phyloP scores from a whole-genome alignment of 2,113 vertebrate species.

The Spizaetus ornatus region DNA sequence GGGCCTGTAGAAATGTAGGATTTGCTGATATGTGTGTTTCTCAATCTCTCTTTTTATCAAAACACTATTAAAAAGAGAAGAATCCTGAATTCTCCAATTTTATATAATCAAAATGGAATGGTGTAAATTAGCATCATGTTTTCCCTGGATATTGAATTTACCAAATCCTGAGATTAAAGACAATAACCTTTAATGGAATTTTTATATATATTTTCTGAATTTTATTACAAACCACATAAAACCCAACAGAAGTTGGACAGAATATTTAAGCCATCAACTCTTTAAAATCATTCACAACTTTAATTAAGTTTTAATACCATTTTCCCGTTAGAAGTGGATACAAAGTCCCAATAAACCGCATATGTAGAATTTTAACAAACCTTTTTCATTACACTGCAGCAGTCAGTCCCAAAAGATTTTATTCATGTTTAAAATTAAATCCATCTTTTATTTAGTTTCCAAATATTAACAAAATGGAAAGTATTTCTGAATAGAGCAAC shows the following conservation, averaged over 20 bases:
- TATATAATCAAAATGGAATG: neutral
- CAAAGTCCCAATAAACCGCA: neutral
- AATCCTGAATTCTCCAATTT: neutral
- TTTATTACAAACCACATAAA: neutral
- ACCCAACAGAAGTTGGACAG: rapidly evolving
- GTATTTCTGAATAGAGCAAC: neutral
- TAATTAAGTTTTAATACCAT: neutral
- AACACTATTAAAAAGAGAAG: neutral
- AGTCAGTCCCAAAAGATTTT: neutral
- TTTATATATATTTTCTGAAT: neutral
- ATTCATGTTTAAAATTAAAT: neutral
- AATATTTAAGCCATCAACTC: neutral
- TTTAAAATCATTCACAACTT: neutral
- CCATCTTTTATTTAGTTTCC: neutral
- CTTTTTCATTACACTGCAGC: neutral
- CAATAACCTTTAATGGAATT: neutral
- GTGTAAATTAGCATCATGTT: neutral
- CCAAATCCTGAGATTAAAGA: neutral
- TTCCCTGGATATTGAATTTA: neutral
- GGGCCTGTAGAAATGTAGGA: neutral
- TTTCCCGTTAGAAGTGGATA: neutral
- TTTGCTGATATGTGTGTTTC: neutral
- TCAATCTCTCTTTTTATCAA: neutral
- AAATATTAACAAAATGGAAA: neutral
- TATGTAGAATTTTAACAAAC: neutral